Evolutionary conservation across 2,113 vertebrate genomes (phyloP).

Genomic region (Thoracochromis brauschi): DNA sequence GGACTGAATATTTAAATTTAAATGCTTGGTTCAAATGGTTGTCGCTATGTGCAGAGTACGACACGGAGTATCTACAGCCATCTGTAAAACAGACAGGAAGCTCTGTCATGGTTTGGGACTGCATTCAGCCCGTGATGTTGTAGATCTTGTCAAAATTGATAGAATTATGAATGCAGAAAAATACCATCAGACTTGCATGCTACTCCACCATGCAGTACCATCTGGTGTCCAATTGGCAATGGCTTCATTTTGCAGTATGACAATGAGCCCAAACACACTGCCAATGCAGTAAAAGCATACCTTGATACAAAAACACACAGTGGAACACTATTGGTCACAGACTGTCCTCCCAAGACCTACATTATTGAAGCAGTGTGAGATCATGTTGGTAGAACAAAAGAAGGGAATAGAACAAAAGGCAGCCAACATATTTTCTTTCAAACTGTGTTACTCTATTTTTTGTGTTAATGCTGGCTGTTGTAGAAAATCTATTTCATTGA

Average conservation of each 20-base stretch:
- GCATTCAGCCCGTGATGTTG: rapidly evolving
- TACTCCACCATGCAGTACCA: neutral
- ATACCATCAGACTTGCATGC: neutral
- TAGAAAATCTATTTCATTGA: neutral
- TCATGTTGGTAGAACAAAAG: neutral
- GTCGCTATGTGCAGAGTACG: neutral
- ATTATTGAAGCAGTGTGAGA: neutral
- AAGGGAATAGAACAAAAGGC: neutral
- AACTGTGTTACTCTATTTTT: neutral
- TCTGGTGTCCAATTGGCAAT: neutral
- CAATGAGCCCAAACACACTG: neutral
- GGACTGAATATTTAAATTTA: neutral
- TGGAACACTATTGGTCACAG: neutral
- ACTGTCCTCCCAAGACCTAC: neutral
- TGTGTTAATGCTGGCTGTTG: neutral
- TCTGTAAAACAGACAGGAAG: neutral
- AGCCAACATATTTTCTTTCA: neutral
- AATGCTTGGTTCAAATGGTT: neutral
- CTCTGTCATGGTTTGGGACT: neutral
- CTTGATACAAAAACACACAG: neutral
- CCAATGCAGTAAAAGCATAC: neutral
- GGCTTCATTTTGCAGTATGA: neutral
- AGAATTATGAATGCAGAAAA: neutral
- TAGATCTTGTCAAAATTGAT: neutral
- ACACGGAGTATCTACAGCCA: neutral